A percentile compares a stretch with the other conserved stretches of the same genome.
These are phyloP conservation scores for Montipora cactus DNA, from an alignment of 64 coral and sea anemone genomes.

Conservation along the genomic window DNA sequence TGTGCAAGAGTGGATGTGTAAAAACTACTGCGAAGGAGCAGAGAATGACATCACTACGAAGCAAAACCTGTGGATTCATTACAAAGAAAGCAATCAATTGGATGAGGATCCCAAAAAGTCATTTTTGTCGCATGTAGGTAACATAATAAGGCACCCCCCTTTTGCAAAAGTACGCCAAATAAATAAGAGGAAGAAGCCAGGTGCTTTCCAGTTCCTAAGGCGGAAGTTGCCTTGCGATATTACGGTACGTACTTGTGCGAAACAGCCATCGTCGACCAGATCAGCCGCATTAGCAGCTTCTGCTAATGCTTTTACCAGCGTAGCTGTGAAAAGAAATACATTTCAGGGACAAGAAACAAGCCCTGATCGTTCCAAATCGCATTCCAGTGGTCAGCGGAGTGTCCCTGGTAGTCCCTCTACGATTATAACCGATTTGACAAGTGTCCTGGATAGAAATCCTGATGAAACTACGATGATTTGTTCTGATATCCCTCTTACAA, in stretches of 20 bases:
- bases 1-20: not conserved
- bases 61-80: not conserved
- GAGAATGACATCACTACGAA: not conserved
- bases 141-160: not conserved
- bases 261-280: not conserved
- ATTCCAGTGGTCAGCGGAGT: not conserved
- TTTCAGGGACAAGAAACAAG: not conserved
- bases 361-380: constrained; percentile 2
- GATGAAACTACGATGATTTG: not conserved
- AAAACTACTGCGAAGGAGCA: not conserved
- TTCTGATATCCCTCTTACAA: not conserved
- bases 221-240: not conserved
- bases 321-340: not conserved
- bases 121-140: not conserved
- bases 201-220: constrained; percentile 3
- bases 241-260: not conserved
- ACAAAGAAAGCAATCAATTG: not conserved
- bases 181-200: not conserved
- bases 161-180: constrained; percentile 7
- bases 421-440: not conserved
- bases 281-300: too few relatives aligned
- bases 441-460: not conserved
- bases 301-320: not conserved
- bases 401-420: not conserved
- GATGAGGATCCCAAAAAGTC: not conserved